Conservation (phyloP, 1,140 invertebrate genomes). For the Anthonomus grandis region DNA sequence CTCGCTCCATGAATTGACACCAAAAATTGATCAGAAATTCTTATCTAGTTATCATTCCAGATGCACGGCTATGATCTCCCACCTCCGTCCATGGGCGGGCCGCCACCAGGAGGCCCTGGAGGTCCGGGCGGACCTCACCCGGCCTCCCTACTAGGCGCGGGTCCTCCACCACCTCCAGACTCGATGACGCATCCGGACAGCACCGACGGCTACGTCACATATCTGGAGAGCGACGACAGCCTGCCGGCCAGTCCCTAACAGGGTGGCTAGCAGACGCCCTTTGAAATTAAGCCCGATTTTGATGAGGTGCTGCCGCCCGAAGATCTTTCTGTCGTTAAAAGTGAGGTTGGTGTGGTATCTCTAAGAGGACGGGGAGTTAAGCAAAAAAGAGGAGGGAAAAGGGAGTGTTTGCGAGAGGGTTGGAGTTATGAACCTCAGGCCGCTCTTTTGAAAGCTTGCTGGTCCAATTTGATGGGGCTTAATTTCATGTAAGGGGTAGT, state of each 20-base stretch:
- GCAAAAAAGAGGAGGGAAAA: background rate
- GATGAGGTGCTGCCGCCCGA: background rate
- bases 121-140: conserved; percentile 48
- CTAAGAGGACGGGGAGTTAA: background rate
- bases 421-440: conserved; percentile 8
- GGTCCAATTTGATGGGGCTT: conserved; percentile 16
- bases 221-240: conserved; percentile 83
- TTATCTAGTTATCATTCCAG: conserved; percentile 60
- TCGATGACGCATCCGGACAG: conserved; percentile 74
- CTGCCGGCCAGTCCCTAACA: conserved; percentile 64
- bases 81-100: conserved; percentile 51
- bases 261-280: conserved; percentile 16
- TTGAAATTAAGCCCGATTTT: conserved; percentile 2
- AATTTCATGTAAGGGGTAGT: conserved; percentile 11
- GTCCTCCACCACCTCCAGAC: conserved; percentile 54
- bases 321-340: conserved; percentile 12
- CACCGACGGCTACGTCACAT: conserved; percentile 85
- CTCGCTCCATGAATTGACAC: too few species aligned
- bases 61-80: conserved; percentile 86
- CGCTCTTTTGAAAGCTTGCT: conserved; percentile 14
- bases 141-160: conserved; percentile 39
- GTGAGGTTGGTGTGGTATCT: background rate
- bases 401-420: background rate
- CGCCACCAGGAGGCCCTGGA: conserved; percentile 37
- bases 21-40: too few species aligned